These are phyloP conservation scores for Nothoprocta perdicaria DNA, from an alignment of 2,113 vertebrate genomes.

Conservation along the genomic window DNA sequence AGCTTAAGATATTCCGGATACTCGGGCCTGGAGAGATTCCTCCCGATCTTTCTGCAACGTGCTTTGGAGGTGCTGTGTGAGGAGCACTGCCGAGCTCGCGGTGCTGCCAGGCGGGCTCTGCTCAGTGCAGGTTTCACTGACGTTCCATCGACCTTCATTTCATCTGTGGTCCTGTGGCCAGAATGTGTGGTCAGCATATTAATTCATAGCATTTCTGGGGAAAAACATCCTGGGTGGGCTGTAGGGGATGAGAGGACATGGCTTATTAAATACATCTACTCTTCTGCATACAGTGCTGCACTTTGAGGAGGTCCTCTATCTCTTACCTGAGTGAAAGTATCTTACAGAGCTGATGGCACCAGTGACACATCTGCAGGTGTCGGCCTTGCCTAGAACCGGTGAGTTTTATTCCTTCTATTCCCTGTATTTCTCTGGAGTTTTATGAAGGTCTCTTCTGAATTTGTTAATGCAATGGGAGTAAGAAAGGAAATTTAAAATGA, in stretches of 20 bases:
- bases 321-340: background rate
- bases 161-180: conserved; percentile 22
- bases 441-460: background rate
- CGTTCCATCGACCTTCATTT: background rate
- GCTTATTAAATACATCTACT: background rate
- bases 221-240: conserved; percentile 13
- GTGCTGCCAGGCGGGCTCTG: background rate
- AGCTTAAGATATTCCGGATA: background rate
- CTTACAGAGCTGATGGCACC: background rate
- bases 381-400: background rate
- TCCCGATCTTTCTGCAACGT: background rate
- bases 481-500: background rate
- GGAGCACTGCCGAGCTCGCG: background rate
- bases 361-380: background rate
- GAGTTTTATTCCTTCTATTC: background rate
- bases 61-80: background rate
- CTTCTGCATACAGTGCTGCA: background rate
- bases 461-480: background rate
- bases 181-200: conserved; percentile 23
- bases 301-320: background rate
- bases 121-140: background rate
- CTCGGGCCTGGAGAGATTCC: background rate
- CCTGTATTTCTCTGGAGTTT: background rate
- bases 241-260: background rate
- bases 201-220: conserved; percentile 18